Conservation (phyloP, 2,113 vertebrate species). For the Anas platyrhynchos region DNA sequence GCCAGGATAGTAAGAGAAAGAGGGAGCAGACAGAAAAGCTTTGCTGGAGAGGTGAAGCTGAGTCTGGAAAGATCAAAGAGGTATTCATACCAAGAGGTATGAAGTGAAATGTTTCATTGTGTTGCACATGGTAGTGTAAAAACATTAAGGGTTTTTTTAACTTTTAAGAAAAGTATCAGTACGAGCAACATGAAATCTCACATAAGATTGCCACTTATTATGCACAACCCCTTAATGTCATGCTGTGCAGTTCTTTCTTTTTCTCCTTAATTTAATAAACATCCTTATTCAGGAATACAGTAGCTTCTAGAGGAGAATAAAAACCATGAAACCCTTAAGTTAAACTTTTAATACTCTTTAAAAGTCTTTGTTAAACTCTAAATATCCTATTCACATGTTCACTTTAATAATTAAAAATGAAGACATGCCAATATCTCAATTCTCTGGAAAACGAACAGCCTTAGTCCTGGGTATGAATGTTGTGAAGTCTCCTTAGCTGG, state of each 20-base stretch:
- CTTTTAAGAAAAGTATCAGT: not conserved
- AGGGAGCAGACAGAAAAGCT: not conserved
- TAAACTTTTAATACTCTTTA: slow-evolving; percentile 60
- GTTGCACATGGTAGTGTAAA: not conserved
- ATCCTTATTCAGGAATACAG: slow-evolving; percentile 50
- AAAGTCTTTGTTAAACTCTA: slow-evolving; percentile 60
- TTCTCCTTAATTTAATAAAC: slow-evolving; percentile 39
- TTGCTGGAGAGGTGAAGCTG: not conserved
- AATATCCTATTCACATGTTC: slow-evolving; percentile 12
- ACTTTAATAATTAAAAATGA: slow-evolving; percentile 56
- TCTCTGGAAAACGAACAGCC: not conserved
- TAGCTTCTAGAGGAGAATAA: not conserved
- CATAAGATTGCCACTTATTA: not conserved
- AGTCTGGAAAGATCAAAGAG: not conserved
- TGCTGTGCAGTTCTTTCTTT: not conserved
- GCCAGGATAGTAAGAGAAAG: not conserved
- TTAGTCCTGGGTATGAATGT: not conserved
- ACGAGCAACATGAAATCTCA: not conserved
- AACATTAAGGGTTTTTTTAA: not conserved
- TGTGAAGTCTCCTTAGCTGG: not conserved
- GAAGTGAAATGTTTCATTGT: not conserved
- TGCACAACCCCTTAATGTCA: not conserved
- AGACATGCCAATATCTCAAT: not conserved
- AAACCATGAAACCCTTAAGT: slow-evolving; percentile 33
- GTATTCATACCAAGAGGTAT: not conserved